phyloP scores from a whole-genome alignment of 2,888 invertebrate genomes.

The Bombylius major region DNA sequence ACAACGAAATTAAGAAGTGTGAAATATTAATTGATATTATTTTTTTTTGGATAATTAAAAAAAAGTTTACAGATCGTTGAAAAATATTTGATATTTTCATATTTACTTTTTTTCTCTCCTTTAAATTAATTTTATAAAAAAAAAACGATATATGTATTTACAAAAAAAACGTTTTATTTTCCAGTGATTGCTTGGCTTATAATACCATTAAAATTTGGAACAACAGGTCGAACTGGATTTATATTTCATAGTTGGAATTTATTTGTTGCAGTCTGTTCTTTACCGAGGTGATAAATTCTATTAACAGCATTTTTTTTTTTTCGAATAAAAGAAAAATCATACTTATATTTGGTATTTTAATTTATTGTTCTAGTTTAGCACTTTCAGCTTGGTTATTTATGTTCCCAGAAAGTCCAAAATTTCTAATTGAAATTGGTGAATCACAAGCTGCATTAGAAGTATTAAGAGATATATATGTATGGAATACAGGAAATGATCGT shows the following conservation, averaged over 20 bases:
- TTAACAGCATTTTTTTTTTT: no score
- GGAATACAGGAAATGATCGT: slow-evolving; percentile 57
- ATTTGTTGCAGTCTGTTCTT: slow-evolving; percentile 60
- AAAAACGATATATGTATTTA: no score
- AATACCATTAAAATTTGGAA: slow-evolving; percentile 49
- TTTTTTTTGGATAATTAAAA: no score
- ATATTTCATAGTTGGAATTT: slow-evolving; percentile 70
- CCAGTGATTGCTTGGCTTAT: slow-evolving; percentile 56
- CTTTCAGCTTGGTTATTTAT: slow-evolving; percentile 50
- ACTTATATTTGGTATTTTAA: background rate
- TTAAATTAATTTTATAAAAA: no score
- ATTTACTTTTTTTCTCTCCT: no score
- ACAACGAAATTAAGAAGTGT: no score
- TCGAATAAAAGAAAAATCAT: no score
- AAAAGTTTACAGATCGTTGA: no score
- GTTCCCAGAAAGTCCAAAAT: slow-evolving; percentile 74
- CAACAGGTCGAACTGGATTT: slow-evolving; percentile 45
- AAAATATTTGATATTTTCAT: no score
- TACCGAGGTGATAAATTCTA: slow-evolving; percentile 43
- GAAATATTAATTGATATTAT: no score
- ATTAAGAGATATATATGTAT: slow-evolving; percentile 53
- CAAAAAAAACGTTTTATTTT: no score
- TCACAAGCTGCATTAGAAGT: slow-evolving; percentile 59
- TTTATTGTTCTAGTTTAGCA: slow-evolving; percentile 17
- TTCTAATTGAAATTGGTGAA: slow-evolving; percentile 66